These are phyloP conservation scores for Cabera pusaria DNA, from an alignment of 2,888 invertebrate genomes.

Conservation along the genomic window DNA sequence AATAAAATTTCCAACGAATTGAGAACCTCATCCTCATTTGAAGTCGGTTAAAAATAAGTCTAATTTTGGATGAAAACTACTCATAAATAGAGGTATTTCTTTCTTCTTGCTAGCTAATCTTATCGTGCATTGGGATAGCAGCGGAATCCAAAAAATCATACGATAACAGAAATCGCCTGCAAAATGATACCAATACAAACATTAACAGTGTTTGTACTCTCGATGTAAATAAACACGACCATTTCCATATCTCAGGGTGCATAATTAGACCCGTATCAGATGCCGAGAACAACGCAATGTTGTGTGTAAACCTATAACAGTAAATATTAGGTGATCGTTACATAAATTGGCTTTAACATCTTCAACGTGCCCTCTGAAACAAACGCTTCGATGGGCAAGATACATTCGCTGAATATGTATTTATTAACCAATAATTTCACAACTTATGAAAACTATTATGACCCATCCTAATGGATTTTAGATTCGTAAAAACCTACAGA, in stretches of 20 bases:
- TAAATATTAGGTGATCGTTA: conserved; percentile 28
- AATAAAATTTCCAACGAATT: no score
- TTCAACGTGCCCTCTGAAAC: conserved; percentile 22
- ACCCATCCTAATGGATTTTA: no score
- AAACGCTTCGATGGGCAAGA: conserved; percentile 7
- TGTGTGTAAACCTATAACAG: conserved; percentile 26
- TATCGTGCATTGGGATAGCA: conserved; percentile 8
- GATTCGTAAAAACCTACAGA: no score
- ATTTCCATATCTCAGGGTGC: conserved; percentile 20
- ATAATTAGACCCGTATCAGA: conserved; percentile 23
- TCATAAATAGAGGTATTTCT: no score
- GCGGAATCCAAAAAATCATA: conserved; percentile 4
- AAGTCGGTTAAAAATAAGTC: no score
- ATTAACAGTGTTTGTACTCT: conserved; percentile 6
- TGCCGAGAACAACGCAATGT: conserved; percentile 27
- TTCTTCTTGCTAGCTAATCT: no score
- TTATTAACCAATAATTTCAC: no score
- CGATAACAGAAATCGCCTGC: conserved; percentile 5
- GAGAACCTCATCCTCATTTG: no score
- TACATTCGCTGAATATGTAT: not conserved
- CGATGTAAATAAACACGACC: conserved; percentile 21
- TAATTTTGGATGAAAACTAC: no score
- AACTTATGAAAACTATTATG: no score
- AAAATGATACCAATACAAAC: conserved; percentile 9
- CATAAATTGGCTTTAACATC: conserved; percentile 28